Conservation (phyloP, 2,113 vertebrate species). For the Tychaedon coryphoeus region DNA sequence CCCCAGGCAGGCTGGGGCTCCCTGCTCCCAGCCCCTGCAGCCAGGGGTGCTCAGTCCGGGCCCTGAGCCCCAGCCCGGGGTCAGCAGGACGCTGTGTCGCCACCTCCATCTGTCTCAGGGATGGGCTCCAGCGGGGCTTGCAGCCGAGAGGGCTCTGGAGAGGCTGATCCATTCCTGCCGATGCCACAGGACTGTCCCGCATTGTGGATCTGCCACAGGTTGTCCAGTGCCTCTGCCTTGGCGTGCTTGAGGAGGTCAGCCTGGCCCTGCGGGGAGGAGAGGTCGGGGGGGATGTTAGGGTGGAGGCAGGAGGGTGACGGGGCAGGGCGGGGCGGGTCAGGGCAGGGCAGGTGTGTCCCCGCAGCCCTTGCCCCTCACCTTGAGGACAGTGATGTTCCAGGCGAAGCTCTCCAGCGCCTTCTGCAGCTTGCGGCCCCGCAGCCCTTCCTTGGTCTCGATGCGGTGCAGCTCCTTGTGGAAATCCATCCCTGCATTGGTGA, state of each 20-base stretch:
- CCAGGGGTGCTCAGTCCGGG: background rate
- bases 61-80: background rate
- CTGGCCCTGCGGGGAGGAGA: constrained; percentile 78
- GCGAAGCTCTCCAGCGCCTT: constrained; percentile 90
- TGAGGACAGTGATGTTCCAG: constrained; percentile 82
- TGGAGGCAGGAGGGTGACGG: background rate
- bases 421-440: constrained; percentile 85
- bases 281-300: accelerated
- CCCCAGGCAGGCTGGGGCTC: background rate
- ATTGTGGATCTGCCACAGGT: constrained; percentile 88
- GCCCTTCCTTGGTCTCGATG: constrained; percentile 84
- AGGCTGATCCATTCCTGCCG: constrained; percentile 80
- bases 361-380: constrained; percentile 34
- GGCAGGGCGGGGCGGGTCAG: background rate
- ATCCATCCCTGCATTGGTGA: constrained; percentile 76
- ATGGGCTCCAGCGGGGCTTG: constrained; percentile 68
- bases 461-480: constrained; percentile 87
- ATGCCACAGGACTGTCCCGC: constrained; percentile 88
- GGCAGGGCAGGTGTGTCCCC: accelerated
- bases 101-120: constrained; percentile 72
- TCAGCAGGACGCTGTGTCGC: constrained; percentile 76
- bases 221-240: constrained; percentile 86
- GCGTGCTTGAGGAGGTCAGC: constrained; percentile 89
- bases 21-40: accelerated
- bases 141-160: constrained; percentile 52